These are phyloP conservation scores for Ridgeia piscesae DNA, from an alignment of 1,140 invertebrate species.

Conservation along the genomic window DNA sequence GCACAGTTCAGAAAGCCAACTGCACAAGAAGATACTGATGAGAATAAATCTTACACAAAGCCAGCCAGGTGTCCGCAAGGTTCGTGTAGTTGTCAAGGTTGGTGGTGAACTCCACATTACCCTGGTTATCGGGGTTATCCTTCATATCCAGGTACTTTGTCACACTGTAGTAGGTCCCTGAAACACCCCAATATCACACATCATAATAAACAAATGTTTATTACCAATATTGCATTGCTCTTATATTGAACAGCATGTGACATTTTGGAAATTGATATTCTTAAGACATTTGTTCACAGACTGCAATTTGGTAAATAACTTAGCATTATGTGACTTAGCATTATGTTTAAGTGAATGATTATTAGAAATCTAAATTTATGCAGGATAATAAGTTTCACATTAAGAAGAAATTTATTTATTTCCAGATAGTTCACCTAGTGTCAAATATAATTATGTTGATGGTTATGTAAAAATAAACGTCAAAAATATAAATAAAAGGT, in stretches of 20 bases:
- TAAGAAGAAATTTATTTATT: no score
- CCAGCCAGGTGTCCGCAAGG: slow-evolving; percentile 73
- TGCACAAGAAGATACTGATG: not conserved
- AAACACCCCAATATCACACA: slow-evolving; percentile 17
- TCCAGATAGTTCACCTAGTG: no score
- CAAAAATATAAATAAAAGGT: no score
- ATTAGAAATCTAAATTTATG: no score
- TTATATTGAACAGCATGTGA: no score
- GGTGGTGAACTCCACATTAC: slow-evolving; percentile 58
- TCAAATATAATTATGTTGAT: no score
- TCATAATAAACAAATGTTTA: not conserved
- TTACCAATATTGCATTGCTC: no score
- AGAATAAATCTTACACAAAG: slow-evolving; percentile 52
- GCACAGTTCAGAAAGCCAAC: not conserved
- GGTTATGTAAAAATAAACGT: no score
- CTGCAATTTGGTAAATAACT: no score
- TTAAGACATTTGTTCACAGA: not conserved
- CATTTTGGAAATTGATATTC: not conserved
- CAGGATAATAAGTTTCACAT: no score
- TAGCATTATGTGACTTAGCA: no score
- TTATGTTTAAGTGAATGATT: no score
- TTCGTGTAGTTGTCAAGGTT: slow-evolving; percentile 61
- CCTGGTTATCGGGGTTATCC: slow-evolving; percentile 37
- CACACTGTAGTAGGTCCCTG: slow-evolving; percentile 57
- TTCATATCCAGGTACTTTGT: slow-evolving; percentile 64